These are phyloP conservation scores for Turnix velox DNA, from an alignment of 2,113 vertebrate species.

Conservation along the genomic window DNA sequence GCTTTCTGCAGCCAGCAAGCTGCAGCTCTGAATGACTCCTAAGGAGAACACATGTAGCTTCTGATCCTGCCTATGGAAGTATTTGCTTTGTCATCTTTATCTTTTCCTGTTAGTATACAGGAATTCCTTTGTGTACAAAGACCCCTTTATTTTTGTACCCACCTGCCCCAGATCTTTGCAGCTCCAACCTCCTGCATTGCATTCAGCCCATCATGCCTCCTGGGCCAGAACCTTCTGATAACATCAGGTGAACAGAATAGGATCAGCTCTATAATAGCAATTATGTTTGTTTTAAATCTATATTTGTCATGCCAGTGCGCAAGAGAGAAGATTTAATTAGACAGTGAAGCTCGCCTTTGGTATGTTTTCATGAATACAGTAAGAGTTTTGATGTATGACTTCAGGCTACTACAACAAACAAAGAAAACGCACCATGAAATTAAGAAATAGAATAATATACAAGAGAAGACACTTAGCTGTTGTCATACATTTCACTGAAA, in stretches of 20 bases:
- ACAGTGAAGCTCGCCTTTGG: slow-evolving; percentile 9
- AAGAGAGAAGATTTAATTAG: slow-evolving; percentile 54
- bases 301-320: slow-evolving; percentile 39
- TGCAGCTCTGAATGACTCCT: slow-evolving; percentile 24
- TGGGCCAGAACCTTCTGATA: neutral
- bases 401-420: slow-evolving; percentile 54
- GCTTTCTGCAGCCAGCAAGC: slow-evolving; percentile 36
- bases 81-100: neutral
- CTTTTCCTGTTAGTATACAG: neutral
- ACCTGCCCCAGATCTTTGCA: slow-evolving; percentile 7
- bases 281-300: slow-evolving; percentile 12
- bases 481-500: slow-evolving; percentile 22
- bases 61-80: neutral
- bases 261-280: neutral
- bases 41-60: neutral
- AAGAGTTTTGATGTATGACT: slow-evolving; percentile 49
- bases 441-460: slow-evolving; percentile 45
- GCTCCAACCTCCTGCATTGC: neutral
- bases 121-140: neutral
- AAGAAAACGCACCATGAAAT: slow-evolving; percentile 59
- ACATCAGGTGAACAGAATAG: slow-evolving; percentile 10
- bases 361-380: slow-evolving; percentile 40
- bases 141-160: neutral
- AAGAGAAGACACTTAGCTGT: slow-evolving; percentile 33
- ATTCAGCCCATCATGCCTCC: neutral